A percentile compares a stretch with the other conserved stretches of the same genome.
phyloP scores from a whole-genome alignment of 2,797 vertebrate species.

The Chelonia mydas region DNA sequence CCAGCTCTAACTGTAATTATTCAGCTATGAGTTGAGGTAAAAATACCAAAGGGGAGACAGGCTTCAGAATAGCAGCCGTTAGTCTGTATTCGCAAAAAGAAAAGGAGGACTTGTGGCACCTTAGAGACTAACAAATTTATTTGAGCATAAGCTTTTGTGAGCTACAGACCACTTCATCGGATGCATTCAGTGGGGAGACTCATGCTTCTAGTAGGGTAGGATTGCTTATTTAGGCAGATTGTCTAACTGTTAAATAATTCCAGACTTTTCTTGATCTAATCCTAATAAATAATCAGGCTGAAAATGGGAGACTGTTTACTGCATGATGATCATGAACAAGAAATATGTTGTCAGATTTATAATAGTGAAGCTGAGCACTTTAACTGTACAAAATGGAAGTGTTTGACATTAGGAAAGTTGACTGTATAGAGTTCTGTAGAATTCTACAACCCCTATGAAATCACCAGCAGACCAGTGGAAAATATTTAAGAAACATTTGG shows the following conservation, averaged over 20 bases:
- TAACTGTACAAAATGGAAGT: background rate
- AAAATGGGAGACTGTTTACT: background rate
- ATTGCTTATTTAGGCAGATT: background rate
- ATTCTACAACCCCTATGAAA: background rate
- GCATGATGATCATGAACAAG: background rate
- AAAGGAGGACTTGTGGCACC: no score
- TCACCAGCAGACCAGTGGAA: background rate
- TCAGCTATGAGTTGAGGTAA: background rate
- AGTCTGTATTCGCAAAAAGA: no score
- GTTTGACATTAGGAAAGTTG: background rate
- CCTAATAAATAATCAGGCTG: background rate
- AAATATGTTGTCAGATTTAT: background rate
- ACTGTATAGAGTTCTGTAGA: background rate
- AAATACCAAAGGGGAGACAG: background rate
- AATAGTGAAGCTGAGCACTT: background rate
- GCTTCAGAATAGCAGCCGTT: no score
- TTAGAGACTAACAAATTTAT: no score
- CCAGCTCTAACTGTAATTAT: background rate
- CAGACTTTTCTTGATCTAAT: background rate
- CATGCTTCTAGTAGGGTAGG: background rate
- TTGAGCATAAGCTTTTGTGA: no score
- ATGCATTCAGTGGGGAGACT: background rate
- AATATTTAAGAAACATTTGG: background rate
- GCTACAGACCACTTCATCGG: no score
- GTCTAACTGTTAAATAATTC: background rate